phyloP scores from a whole-genome alignment of 2,113 vertebrate species.

The Lichenostomus cassidix region DNA sequence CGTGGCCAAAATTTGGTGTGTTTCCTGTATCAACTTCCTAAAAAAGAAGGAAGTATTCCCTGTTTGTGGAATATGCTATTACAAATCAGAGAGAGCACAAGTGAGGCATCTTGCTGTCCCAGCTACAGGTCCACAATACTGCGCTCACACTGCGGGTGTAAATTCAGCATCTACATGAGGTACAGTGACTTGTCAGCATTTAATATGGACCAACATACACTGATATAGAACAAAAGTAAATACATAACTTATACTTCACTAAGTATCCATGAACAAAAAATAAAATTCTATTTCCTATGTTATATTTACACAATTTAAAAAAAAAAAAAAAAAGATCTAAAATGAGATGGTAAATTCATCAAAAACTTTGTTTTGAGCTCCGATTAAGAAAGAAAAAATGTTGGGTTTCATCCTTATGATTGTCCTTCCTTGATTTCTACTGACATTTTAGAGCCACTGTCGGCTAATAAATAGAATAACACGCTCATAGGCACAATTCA shows the following conservation, averaged over 20 bases:
- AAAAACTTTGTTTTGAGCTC: slow-evolving; percentile 88
- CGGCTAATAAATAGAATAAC: slow-evolving; percentile 97
- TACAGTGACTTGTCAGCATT: slow-evolving; percentile 88
- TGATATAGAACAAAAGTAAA: slow-evolving; percentile 83
- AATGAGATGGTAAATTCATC: slow-evolving; percentile 89
- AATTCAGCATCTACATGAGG: slow-evolving; percentile 86
- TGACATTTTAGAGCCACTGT: slow-evolving; percentile 90
- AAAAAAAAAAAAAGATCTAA: slow-evolving; percentile 81
- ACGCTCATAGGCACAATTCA: slow-evolving; percentile 84
- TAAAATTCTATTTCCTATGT: slow-evolving; percentile 96
- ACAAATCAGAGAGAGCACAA: slow-evolving; percentile 50
- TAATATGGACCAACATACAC: slow-evolving; percentile 85
- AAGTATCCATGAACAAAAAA: slow-evolving; percentile 94
- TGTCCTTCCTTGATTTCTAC: slow-evolving; percentile 86
- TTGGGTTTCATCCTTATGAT: slow-evolving; percentile 80
- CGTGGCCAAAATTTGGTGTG: slow-evolving; percentile 12
- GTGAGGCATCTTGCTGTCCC: slow-evolving; percentile 71
- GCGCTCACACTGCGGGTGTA: slow-evolving; percentile 73
- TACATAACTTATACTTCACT: slow-evolving; percentile 96
- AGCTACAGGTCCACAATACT: slow-evolving; percentile 73
- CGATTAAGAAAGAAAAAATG: slow-evolving; percentile 74
- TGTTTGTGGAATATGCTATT: slow-evolving; percentile 48
- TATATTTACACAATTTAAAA: slow-evolving; percentile 96
- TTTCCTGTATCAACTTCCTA: slow-evolving; percentile 32
- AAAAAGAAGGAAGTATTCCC: slow-evolving; percentile 30